These are phyloP conservation scores for Intellagama lesueurii DNA, from an alignment of 2,797 vertebrate species.

Conservation along the genomic window DNA sequence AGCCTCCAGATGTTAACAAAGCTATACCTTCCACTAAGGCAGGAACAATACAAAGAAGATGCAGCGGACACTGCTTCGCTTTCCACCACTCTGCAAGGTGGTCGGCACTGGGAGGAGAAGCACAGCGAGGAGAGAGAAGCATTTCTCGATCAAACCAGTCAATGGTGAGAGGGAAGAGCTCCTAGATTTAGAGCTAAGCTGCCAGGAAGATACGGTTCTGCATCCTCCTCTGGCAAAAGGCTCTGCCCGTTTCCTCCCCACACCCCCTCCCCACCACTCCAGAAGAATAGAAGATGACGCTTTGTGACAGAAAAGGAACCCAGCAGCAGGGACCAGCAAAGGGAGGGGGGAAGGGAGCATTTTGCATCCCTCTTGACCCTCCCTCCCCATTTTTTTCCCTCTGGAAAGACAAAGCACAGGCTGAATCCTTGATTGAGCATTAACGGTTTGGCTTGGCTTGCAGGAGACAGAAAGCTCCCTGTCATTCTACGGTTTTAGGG, in stretches of 20 bases:
- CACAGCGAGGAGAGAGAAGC: background rate
- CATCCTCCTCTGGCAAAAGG: background rate
- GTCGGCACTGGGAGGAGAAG: no score
- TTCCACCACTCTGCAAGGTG: background rate
- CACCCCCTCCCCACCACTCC: background rate
- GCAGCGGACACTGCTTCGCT: background rate
- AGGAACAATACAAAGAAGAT: background rate
- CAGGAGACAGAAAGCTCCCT: conserved; percentile 54
- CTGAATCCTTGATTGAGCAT: conserved; percentile 60
- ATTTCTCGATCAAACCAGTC: background rate
- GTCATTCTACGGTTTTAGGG: conserved; percentile 49
- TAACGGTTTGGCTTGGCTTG: conserved; percentile 53
- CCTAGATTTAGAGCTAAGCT: background rate
- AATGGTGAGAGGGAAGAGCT: background rate
- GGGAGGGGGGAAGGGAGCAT: conserved; percentile 1
- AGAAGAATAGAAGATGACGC: conserved; percentile 17
- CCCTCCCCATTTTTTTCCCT: conserved; percentile 32
- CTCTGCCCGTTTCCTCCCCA: conserved; percentile 11
- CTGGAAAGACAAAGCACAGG: conserved; percentile 62
- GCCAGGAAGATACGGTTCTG: background rate
- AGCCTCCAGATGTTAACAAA: background rate
- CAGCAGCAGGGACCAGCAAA: background rate
- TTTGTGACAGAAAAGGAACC: background rate
- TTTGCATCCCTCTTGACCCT: conserved; percentile 3
- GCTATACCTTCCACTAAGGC: background rate